Base-by-base conservation (phyloP, 2,888 invertebrate species). In the Hecatera dysodea region DNA sequence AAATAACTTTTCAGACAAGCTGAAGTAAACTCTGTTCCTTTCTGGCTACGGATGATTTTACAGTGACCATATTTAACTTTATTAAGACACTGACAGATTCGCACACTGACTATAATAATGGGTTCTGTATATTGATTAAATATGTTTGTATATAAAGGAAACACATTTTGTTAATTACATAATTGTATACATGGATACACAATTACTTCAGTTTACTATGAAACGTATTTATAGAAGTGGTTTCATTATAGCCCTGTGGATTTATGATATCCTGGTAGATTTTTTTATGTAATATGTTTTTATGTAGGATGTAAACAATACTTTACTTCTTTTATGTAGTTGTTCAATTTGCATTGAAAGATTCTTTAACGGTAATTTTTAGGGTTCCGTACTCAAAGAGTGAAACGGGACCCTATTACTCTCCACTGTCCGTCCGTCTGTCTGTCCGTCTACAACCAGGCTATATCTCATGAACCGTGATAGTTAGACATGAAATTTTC, bases 101-200 rank as follows among this genome's bases (percentile, higher is more conserved):
- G 53, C 29, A 57, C 22, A 22, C 36, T 22, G 50, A 53, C 61
- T 67, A 67, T 67, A 56, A 42, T 68, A 69, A 70, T 60, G 56
- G 67, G 39, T 76, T 66, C 44, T 44, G 70, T 66, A 55, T 75
- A 69, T 65, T 56, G 56, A 61, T 60, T 67, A 56, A 64, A 64
- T 78, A 33, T 65, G 60, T 72, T 36, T 52, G 33, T 60, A 44
- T 68, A 48, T 42, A 55, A 48, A 27, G 69, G 61, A 63, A 64
- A 75, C 65, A 69, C 22, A 63, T 69, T 36, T 36, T 66, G 52
- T 33, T 73, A 63, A 74, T 74, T 69, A 79, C 33, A n/a, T n/a
- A n/a, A n/a, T n/a, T 36, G 15, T n/a, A 50, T 44, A 50, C 63
- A 46, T 4, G 27, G 19, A 15, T 27, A 42, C 11, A 48, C 6